Evolutionary conservation across 2,888 invertebrate species (phyloP).

Genomic region (Volucella zonaria): DNA sequence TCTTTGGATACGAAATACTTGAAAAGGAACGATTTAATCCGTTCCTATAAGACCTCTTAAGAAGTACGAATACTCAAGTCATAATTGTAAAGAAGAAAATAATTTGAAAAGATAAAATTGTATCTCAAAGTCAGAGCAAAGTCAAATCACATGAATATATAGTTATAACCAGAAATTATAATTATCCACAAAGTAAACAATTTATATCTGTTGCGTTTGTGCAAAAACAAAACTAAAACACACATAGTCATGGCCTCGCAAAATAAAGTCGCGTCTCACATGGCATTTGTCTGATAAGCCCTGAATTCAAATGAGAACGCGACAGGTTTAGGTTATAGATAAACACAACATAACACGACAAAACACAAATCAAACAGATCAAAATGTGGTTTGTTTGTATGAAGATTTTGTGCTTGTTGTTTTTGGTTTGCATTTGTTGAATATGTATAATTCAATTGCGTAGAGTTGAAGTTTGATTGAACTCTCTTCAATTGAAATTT

Average conservation of each 20-base stretch:
- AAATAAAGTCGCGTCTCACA: constrained; percentile 10
- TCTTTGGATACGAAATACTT: no score
- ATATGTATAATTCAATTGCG: no score
- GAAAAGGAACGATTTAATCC: neutral
- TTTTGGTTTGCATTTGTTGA: no score
- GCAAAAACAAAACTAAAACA: constrained; percentile 46
- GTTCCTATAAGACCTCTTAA: constrained; percentile 29
- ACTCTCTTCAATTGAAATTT: no score
- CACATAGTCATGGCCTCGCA: constrained; percentile 33
- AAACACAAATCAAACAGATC: no score
- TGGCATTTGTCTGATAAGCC: constrained; percentile 53
- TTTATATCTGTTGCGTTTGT: constrained; percentile 32
- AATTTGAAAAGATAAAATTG: constrained; percentile 35
- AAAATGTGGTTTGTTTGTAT: no score
- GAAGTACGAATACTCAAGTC: constrained; percentile 16
- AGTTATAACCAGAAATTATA: constrained; percentile 38
- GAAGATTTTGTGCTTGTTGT: no score
- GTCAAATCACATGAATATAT: constrained; percentile 28
- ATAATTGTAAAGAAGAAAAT: constrained; percentile 22
- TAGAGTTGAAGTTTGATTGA: no score
- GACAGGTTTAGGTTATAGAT: constrained; percentile 61
- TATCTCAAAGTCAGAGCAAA: constrained; percentile 12
- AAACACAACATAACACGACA: neutral
- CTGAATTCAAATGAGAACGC: constrained; percentile 68
- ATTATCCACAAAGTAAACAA: constrained; percentile 58